A percentile compares a stretch with the other conserved stretches of the same genome.
phyloP scores from a whole-genome alignment of 2,888 invertebrate species.

The Cheilosia vulpina region DNA sequence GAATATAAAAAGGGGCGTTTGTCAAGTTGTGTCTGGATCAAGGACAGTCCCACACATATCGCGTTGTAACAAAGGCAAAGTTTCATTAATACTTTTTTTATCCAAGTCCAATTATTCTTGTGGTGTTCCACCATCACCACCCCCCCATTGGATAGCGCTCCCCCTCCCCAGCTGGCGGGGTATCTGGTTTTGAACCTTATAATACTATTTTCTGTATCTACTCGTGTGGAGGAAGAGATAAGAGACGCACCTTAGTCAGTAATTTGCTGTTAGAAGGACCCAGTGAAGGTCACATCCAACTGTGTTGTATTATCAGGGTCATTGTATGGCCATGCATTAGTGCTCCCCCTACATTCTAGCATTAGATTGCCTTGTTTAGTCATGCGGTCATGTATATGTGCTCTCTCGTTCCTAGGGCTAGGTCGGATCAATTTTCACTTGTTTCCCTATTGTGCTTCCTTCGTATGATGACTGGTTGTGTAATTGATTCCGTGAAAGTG shows the following conservation, averaged over 20 bases:
- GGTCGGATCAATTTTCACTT: constrained; percentile 63
- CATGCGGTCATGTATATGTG: constrained; percentile 32
- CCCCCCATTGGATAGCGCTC: neutral
- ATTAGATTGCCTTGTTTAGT: constrained; percentile 58
- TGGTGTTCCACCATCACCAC: neutral
- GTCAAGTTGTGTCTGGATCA: constrained; percentile 26
- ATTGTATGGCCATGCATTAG: constrained; percentile 61
- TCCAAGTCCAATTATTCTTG: constrained; percentile 7
- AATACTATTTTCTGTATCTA: neutral
- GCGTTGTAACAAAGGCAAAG: constrained; percentile 10
- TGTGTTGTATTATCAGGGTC: constrained; percentile 36
- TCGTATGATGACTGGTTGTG: neutral
- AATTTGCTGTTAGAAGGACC: constrained; percentile 50
- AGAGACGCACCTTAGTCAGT: constrained; percentile 37
- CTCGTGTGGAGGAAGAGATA: constrained; percentile 10
- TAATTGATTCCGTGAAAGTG: constrained; percentile 70
- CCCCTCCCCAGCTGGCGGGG: neutral
- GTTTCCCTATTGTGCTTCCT: constrained; percentile 25
- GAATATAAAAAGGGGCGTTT: constrained; percentile 16
- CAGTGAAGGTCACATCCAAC: constrained; percentile 39
- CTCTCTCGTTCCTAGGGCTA: constrained; percentile 23
- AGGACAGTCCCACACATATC: constrained; percentile 9
- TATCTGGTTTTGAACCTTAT: neutral
- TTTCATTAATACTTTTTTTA: constrained; percentile 16
- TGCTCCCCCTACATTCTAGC: constrained; percentile 2